phyloP scores from a whole-genome alignment of 92 coral and sea anemone species.

The Porites evermanni region DNA sequence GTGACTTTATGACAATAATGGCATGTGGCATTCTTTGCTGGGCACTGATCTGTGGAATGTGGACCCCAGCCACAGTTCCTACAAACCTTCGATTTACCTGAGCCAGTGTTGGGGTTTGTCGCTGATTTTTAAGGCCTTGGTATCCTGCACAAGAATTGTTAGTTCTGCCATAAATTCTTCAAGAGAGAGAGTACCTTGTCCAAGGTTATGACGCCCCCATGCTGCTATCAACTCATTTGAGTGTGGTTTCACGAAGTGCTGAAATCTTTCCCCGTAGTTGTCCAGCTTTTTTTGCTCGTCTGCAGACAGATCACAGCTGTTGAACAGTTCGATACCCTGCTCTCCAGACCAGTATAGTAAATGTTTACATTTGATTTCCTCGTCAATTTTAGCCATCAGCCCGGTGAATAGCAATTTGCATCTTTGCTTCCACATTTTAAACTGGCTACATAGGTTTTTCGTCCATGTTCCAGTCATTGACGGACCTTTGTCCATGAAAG shows the following conservation, averaged over 20 bases:
- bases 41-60: constrained; percentile 49
- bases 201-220: constrained; percentile 54
- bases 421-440: constrained; percentile 47
- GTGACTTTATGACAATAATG: constrained; percentile 50
- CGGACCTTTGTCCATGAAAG: constrained; percentile 34
- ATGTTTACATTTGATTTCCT: constrained; percentile 53
- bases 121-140: not conserved
- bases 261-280: constrained; percentile 53
- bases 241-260: constrained; percentile 57
- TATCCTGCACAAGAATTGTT: constrained; percentile 19
- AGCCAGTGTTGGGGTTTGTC: not conserved
- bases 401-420: constrained; percentile 46
- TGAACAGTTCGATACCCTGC: constrained; percentile 53
- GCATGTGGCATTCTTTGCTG: constrained; percentile 41
- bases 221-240: constrained; percentile 11
- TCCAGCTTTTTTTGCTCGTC: constrained; percentile 29
- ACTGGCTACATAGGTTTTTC: constrained; percentile 31
- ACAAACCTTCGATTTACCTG: not conserved
- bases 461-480: constrained; percentile 38
- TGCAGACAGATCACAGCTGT: constrained; percentile 54
- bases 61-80: constrained; percentile 48
- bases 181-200: constrained; percentile 54
- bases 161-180: constrained; percentile 63
- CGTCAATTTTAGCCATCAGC: constrained; percentile 47
- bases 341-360: constrained; percentile 54